Base-by-base conservation (phyloP, 2,797 vertebrate species). In the Syncerus caffer region DNA sequence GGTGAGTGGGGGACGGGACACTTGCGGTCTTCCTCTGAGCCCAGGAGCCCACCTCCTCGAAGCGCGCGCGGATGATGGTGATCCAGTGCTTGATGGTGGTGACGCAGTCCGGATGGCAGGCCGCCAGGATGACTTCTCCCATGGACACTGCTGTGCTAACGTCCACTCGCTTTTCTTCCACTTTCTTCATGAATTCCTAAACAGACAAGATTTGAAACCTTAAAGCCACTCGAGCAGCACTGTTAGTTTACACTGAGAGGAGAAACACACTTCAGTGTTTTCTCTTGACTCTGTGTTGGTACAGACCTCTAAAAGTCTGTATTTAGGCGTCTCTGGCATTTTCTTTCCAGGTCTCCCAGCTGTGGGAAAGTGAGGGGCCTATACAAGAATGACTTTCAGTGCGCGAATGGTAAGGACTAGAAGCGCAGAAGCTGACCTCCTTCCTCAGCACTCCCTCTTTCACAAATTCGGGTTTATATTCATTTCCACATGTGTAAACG, bases 41-140 rank as follows among this genome's bases (percentile, higher is more conserved):
- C 53, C 2, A 42, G 78, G 7, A 16, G 97, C 99, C 98, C 97
- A 99, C 99, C 99, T 99, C 99, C 98, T 99, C 99, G 0, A 99
- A 99, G 94, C 99, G 99, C 10, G 99, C 99, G 25, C 99, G 98
- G 98, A 99, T 99, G 99, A 99, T 99, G 98, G 99, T 99, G 99
- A 99, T 99, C 99, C 99, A 99, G 99, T 99, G 99, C 96, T 99
- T 99, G 98, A 99, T 99, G 85, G 99, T 99, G 95, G 99, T 99
- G 99, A 99, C 99, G 98, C 99, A 99, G 98, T 99, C 99, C 0
- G 99, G 99, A 95, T 99, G 99, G 97, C 99, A 99, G 53, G 99
- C 98, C 0, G 99, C 99, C 94, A 99, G 98, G 98, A 99, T 99
- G 96, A 98, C 99, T 97, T 99, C 99, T 7, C 99, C 99, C 99